phyloP scores from a whole-genome alignment of 2,113 vertebrate species.

The Rostratula benghalensis region DNA sequence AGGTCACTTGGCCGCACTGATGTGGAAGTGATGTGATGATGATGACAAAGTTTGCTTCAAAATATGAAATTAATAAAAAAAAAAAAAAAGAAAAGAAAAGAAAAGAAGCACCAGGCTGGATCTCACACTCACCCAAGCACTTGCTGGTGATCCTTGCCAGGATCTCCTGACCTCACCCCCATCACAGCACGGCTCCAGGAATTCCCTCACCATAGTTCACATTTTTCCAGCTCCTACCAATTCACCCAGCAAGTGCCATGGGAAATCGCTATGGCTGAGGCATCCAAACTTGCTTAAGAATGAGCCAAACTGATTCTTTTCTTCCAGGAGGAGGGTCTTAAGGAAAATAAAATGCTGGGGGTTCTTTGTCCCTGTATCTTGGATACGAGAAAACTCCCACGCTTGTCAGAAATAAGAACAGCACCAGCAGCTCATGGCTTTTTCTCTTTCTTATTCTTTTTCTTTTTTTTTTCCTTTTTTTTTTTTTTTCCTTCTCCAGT shows the following conservation, averaged over 20 bases:
- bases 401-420: slow-evolving; percentile 60
- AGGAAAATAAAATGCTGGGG: slow-evolving; percentile 51
- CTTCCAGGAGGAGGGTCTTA: slow-evolving; percentile 55
- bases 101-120: neutral
- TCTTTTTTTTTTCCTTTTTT: fast-evolving
- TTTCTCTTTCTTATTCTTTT: neutral
- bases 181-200: neutral
- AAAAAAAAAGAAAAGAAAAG: too few relatives aligned
- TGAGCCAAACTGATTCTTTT: slow-evolving; percentile 30
- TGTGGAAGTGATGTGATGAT: neutral
- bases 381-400: slow-evolving; percentile 70
- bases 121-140: neutral
- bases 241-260: slow-evolving; percentile 25
- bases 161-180: slow-evolving; percentile 33
- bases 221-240: slow-evolving; percentile 47
- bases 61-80: neutral
- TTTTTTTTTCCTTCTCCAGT: neutral
- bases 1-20: neutral
- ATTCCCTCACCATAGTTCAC: slow-evolving; percentile 48
- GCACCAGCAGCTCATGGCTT: slow-evolving; percentile 23
- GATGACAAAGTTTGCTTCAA: neutral
- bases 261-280: neutral
- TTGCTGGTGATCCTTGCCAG: slow-evolving; percentile 27
- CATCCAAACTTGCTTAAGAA: slow-evolving; percentile 42
- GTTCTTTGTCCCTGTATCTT: slow-evolving; percentile 71